Base-by-base conservation (phyloP, 2,113 vertebrate genomes). In the Corvus hawaiiensis region DNA sequence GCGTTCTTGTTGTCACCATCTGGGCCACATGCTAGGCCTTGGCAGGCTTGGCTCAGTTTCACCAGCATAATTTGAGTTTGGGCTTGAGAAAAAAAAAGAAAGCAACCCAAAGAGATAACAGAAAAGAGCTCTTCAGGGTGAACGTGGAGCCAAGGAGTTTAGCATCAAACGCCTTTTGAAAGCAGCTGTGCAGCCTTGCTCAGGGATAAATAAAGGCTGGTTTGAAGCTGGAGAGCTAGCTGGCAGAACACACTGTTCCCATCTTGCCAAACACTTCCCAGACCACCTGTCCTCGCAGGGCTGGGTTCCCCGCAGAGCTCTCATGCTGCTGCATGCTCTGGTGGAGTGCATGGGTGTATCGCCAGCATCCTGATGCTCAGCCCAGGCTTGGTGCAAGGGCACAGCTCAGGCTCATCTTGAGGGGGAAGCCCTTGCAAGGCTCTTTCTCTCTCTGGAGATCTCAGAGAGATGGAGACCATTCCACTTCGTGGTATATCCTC, bases 111-210 rank as follows among this genome's bases (percentile, higher is more conserved):
- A 89, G 55, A 76, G 22, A 86, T 46, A 55, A 44, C 44, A 84
- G 56, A 71, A 59, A 77, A 62, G 55, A 68, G 54, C 71, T 92
- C 75, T 88, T 94, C 58, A 69, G 85, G 92, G 78, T 0, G 4
- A 89, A 64, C 0, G 6, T 75, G 88, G 76, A 87, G 71, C 79
- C 23, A 19, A 79, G 33, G 23, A 73, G 37, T 85, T 92, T 69
- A 95, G 37, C 67, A 93, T 93, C 75, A 92, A 90, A 88, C 6
- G 82, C 54, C 59, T 93, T 93, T 69, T 66, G 67, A 76, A 91
- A 90, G 59, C 88, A 96, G 90, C 95, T 95, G 88, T 90, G 76
- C 55, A 80, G 52, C 51, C 43, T 69, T 49, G 26, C 35, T 91
- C 55, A 0, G 43, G 71, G 63, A 80, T 73, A 94, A 94, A 95